These are phyloP conservation scores for Lepidiolamprologus cunningtoni DNA, from an alignment of 2,113 vertebrate species.

Conservation along the genomic window DNA sequence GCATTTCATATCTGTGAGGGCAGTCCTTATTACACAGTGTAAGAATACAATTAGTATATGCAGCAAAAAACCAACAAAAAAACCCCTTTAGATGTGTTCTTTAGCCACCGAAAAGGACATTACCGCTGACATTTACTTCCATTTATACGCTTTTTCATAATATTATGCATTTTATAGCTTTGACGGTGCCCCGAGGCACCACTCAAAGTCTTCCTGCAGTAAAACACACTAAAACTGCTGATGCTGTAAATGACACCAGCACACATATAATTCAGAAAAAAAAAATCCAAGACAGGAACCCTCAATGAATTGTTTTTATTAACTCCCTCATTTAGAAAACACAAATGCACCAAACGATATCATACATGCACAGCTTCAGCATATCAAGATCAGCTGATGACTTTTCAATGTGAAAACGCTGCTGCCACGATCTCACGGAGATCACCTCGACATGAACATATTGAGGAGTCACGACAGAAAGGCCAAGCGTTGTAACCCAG, in stretches of 20 bases:
- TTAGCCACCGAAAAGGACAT: slow-evolving; percentile 12
- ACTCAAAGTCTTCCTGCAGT: slow-evolving; percentile 44
- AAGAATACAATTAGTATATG: background rate
- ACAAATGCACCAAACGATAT: slow-evolving; percentile 71
- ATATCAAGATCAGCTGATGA: slow-evolving; percentile 63
- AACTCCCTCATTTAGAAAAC: slow-evolving; percentile 67
- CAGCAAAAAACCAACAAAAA: background rate
- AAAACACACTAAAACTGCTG: slow-evolving; percentile 55
- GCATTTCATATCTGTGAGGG: background rate
- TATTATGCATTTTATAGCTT: slow-evolving; percentile 52
- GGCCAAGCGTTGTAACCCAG: slow-evolving; percentile 58
- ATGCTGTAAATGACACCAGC: slow-evolving; percentile 50
- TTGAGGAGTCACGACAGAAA: slow-evolving; percentile 56
- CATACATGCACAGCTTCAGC: slow-evolving; percentile 68
- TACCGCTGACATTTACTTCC: slow-evolving; percentile 35
- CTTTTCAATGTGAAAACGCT: slow-evolving; percentile 72
- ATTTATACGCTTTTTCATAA: slow-evolving; percentile 50
- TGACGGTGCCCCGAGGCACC: slow-evolving; percentile 28
- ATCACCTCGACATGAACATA: slow-evolving; percentile 58
- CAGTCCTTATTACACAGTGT: background rate
- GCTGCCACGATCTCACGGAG: slow-evolving; percentile 65
- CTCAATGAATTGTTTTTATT: slow-evolving; percentile 63
- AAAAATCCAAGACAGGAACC: background rate
- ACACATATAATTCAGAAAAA: background rate
- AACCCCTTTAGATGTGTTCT: background rate